Percentiles rank a stretch among this genome's conserved stretches.
These are phyloP conservation scores for Mycetomoellerius zeteki DNA, from an alignment of 1,140 invertebrate species.

Conservation along the genomic window DNA sequence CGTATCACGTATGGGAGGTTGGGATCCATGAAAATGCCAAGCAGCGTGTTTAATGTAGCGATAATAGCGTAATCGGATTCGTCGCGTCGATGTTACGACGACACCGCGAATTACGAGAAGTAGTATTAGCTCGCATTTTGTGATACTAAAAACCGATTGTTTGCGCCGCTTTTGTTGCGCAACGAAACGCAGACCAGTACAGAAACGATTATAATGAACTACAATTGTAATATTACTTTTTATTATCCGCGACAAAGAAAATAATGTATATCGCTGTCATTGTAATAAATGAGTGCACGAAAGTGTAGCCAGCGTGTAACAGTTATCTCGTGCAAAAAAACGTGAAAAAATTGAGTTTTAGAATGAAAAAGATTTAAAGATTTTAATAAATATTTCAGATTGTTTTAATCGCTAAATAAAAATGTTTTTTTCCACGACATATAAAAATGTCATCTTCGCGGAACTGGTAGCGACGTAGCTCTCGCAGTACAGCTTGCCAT, in stretches of 20 bases:
- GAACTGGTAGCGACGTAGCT: constrained; percentile 22
- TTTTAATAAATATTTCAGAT: constrained; percentile 4
- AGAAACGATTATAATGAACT: constrained; percentile 20
- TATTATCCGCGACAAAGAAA: constrained; percentile 8
- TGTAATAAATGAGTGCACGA: constrained; percentile 14
- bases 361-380: neutral
- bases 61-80: constrained; percentile 58
- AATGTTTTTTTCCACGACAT: constrained; percentile 5
- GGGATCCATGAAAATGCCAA: constrained; percentile 51
- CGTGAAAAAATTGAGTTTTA: neutral
- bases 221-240: constrained; percentile 24
- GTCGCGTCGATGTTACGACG: constrained; percentile 47
- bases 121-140: constrained; percentile 45
- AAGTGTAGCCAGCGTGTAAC: neutral
- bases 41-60: constrained; percentile 58
- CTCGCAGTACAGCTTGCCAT: constrained; percentile 33
- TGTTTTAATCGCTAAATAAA: constrained; percentile 1
- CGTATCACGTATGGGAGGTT: neutral
- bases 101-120: constrained; percentile 35
- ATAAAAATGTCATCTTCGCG: constrained; percentile 9
- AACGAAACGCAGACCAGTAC: neutral
- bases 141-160: constrained; percentile 50
- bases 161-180: constrained; percentile 34
- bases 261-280: neutral
- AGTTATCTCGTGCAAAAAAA: neutral